These are phyloP conservation scores for Lophochroa leadbeateri DNA, from an alignment of 2,113 vertebrate species.

Conservation along the genomic window DNA sequence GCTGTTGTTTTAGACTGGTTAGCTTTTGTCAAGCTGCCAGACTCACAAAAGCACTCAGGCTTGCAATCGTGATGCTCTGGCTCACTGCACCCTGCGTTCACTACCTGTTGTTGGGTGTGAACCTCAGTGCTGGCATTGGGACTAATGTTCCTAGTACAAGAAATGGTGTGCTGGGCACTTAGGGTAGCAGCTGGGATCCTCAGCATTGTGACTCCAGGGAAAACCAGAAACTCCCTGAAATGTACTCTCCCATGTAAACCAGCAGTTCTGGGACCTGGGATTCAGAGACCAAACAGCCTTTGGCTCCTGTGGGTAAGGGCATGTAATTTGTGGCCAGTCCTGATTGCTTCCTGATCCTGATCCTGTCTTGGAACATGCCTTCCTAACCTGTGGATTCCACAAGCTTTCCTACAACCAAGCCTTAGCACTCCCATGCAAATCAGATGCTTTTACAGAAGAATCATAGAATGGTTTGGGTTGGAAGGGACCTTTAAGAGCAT, in stretches of 20 bases:
- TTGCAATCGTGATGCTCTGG: rapidly evolving
- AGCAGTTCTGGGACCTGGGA: not conserved
- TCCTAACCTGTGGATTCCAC: not conserved
- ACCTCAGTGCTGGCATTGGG: not conserved
- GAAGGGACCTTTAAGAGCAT: not conserved
- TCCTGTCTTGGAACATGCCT: not conserved
- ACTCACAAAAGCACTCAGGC: rapidly evolving
- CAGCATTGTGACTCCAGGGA: not conserved
- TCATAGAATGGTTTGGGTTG: not conserved
- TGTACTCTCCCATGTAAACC: not conserved
- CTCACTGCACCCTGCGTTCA: rapidly evolving
- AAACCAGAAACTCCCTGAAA: not conserved
- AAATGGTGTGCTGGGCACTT: not conserved
- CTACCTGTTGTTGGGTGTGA: not conserved
- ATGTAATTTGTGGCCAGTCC: not conserved
- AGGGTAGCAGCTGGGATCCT: not conserved
- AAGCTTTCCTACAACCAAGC: not conserved
- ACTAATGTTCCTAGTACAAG: rapidly evolving
- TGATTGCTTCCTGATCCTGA: not conserved
- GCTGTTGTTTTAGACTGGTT: not conserved
- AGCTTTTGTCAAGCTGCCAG: not conserved
- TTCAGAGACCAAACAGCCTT: not conserved
- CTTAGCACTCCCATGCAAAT: not conserved
- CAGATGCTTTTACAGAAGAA: not conserved
- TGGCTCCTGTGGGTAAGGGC: not conserved